A percentile compares a stretch with the other conserved stretches of the same genome.
Evolutionary conservation across 2,888 invertebrate species (phyloP).

Genomic region (Polyommatus icarus): DNA sequence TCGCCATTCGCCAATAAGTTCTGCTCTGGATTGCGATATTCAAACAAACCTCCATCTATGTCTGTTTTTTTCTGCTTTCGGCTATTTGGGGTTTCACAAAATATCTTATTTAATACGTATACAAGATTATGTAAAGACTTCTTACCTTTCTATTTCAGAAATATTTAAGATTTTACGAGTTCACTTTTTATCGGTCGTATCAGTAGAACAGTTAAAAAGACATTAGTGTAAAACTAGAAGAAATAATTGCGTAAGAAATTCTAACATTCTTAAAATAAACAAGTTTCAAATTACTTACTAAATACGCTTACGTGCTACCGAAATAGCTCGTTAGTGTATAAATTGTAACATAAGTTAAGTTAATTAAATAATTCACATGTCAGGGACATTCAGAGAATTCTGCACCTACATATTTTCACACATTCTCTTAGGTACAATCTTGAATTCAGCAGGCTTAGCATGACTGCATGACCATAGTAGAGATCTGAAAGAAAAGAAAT

Average conservation of each 20-base stretch:
- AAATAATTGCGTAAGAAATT: conserved; percentile 13
- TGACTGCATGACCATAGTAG: too few species aligned
- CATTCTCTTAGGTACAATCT: background rate
- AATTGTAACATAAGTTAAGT: background rate
- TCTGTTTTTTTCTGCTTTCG: background rate
- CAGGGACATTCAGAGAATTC: conserved; percentile 3
- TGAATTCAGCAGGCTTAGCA: background rate
- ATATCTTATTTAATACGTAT: background rate
- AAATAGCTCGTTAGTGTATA: conserved; percentile 4
- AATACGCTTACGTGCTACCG: conserved; percentile 11
- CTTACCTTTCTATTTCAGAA: background rate
- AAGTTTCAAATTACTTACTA: conserved; percentile 16
- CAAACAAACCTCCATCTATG: background rate
- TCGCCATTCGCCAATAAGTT: conserved; percentile 7
- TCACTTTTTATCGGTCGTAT: background rate
- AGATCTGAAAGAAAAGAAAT: too few species aligned
- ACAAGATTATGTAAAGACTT: background rate
- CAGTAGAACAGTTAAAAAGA: conserved; percentile 10
- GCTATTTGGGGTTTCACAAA: background rate
- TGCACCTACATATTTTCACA: background rate
- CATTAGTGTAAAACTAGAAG: conserved; percentile 11
- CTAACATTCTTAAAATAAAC: conserved; percentile 10
- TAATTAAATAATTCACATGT: background rate
- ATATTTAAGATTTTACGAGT: background rate
- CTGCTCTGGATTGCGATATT: background rate